Conservation (phyloP, 2,888 invertebrate species). For the Lordiphosa andalusiaca region DNA sequence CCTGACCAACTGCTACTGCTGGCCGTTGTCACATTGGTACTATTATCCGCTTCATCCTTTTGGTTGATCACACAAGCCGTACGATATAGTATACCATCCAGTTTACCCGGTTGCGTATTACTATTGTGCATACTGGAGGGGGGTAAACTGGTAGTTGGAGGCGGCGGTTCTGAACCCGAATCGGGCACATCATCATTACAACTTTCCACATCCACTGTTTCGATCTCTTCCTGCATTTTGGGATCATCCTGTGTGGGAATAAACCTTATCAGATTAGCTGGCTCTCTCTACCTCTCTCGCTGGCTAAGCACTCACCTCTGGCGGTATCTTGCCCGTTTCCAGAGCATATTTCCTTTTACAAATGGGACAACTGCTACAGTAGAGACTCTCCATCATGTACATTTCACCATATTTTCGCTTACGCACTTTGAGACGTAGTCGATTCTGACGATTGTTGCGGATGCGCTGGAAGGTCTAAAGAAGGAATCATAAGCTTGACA, state of each 20-base stretch:
- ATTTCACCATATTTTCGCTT: constrained; percentile 84
- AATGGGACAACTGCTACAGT: constrained; percentile 83
- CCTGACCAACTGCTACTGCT: constrained; percentile 61
- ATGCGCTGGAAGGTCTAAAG: constrained; percentile 85
- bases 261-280: not conserved
- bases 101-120: constrained; percentile 76
- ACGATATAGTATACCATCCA: constrained; percentile 79
- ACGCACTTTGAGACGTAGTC: constrained; percentile 85
- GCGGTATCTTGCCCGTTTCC: constrained; percentile 82
- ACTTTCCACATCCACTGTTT: constrained; percentile 86
- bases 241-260: constrained; percentile 55
- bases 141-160: constrained; percentile 19
- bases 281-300: not conserved
- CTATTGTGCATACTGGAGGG: constrained; percentile 70
- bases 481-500: not conserved
- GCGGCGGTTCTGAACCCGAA: constrained; percentile 75
- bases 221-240: constrained; percentile 83
- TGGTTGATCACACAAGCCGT: constrained; percentile 79
- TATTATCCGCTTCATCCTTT: constrained; percentile 79
- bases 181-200: constrained; percentile 80
- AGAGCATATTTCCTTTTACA: constrained; percentile 81
- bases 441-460: constrained; percentile 85
- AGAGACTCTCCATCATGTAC: constrained; percentile 80
- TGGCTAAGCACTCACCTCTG: constrained; percentile 82
- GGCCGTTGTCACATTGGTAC: constrained; percentile 67